These are phyloP conservation scores for Genyomyrus donnyi DNA, from an alignment of 2,113 vertebrate genomes.

Conservation along the genomic window DNA sequence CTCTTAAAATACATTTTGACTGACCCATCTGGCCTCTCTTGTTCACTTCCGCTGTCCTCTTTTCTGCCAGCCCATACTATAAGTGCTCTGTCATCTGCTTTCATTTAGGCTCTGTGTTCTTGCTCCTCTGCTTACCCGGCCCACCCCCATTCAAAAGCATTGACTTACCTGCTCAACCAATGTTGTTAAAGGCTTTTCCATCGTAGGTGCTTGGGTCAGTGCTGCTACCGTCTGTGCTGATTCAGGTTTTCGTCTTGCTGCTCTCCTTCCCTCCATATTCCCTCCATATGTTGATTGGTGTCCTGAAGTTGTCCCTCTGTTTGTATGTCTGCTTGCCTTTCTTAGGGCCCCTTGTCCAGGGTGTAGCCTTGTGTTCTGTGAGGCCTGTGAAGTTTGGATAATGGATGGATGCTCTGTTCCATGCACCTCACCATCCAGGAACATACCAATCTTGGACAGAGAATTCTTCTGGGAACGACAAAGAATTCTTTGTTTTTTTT, in stretches of 20 bases:
- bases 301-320: not conserved
- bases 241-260: not conserved
- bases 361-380: not conserved
- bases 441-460: not conserved
- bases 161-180: not conserved
- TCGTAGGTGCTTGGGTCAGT: not conserved
- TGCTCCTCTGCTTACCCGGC: not conserved
- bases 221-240: not conserved
- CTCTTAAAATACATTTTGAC: not conserved
- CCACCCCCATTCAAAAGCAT: not conserved
- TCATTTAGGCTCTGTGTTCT: not conserved
- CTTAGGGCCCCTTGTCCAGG: not conserved
- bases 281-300: not conserved
- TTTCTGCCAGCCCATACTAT: not conserved
- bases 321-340: not conserved
- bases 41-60: not conserved
- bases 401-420: constrained; percentile 2
- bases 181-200: not conserved
- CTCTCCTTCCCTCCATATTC: not conserved
- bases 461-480: not conserved
- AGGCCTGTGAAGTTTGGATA: not conserved
- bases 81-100: not conserved
- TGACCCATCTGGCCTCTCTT: not conserved
- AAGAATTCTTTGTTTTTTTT: not conserved
- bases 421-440: constrained; percentile 8